Evolutionary conservation across 2,888 invertebrate species (phyloP).

Genomic region (Salpingus planirostris): DNA sequence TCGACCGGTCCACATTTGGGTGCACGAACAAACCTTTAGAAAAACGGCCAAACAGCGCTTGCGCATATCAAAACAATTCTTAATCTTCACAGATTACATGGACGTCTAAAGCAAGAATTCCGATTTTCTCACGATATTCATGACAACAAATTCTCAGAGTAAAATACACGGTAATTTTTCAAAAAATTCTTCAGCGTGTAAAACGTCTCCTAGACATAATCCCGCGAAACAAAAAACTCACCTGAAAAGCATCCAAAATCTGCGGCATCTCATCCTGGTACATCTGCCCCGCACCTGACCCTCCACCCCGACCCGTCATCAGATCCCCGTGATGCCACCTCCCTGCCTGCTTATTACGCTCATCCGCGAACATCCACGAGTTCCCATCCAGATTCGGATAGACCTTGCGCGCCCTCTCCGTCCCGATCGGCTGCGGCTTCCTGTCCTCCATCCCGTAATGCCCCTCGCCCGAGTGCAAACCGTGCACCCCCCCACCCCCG

Average conservation of each 20-base stretch:
- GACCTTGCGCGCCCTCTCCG: slow-evolving; percentile 67
- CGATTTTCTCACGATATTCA: too few relatives aligned
- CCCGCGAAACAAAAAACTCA: too few relatives aligned
- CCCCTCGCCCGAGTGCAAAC: slow-evolving; percentile 16
- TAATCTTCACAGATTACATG: too few relatives aligned
- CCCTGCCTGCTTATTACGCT: slow-evolving; percentile 18
- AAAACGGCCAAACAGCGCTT: too few relatives aligned
- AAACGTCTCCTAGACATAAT: too few relatives aligned
- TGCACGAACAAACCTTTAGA: too few relatives aligned
- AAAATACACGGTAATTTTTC: too few relatives aligned
- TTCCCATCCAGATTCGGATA: slow-evolving; percentile 32
- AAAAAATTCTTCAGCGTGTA: too few relatives aligned
- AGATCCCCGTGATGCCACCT: slow-evolving; percentile 18
- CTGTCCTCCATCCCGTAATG: slow-evolving; percentile 41
- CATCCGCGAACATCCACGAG: slow-evolving; percentile 42
- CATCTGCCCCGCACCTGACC: slow-evolving; percentile 22
- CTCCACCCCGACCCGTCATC: not conserved
- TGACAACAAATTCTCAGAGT: too few relatives aligned
- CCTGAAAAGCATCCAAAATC: slow-evolving; percentile 42
- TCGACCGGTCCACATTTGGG: too few relatives aligned
- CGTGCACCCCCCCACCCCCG: slow-evolving; percentile 22
- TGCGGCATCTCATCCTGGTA: slow-evolving; percentile 42
- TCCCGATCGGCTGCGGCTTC: slow-evolving; percentile 65
- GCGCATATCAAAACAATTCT: too few relatives aligned
- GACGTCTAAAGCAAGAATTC: too few relatives aligned